Percentiles rank a stretch among this genome's conserved stretches.
Evolutionary conservation across 92 coral and sea anemone species (phyloP).

Genomic region (Palythoa heliodiscus): DNA sequence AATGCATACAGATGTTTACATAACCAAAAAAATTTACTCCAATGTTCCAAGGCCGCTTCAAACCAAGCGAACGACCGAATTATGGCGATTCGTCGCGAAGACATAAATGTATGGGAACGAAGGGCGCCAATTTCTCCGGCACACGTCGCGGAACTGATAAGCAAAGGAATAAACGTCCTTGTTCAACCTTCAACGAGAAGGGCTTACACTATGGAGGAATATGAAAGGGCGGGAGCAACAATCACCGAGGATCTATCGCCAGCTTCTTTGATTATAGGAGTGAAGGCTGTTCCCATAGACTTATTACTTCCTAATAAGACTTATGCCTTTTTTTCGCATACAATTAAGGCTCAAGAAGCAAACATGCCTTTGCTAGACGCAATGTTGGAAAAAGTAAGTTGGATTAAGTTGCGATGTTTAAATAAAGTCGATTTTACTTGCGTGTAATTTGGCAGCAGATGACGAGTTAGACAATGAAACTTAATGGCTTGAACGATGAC

Average conservation of each 20-base stretch:
- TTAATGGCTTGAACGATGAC: not conserved
- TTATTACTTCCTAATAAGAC: slow-evolving; percentile 86
- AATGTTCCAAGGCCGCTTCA: slow-evolving; percentile 32
- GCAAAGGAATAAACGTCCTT: slow-evolving; percentile 88
- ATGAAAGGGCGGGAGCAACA: slow-evolving; percentile 91
- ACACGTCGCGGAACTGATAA: slow-evolving; percentile 91
- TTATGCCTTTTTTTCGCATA: slow-evolving; percentile 95
- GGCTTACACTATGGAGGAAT: slow-evolving; percentile 97
- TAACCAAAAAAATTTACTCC: slow-evolving; percentile 1
- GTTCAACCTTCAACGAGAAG: slow-evolving; percentile 98
- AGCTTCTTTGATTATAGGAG: slow-evolving; percentile 92
- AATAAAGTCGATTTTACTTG: not conserved
- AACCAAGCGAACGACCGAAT: slow-evolving; percentile 54
- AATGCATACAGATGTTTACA: slow-evolving; percentile 22
- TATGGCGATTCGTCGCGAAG: slow-evolving; percentile 98
- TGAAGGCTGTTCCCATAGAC: slow-evolving; percentile 92
- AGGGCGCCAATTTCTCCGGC: slow-evolving; percentile 95
- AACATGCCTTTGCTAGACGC: slow-evolving; percentile 95
- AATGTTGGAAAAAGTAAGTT: slow-evolving; percentile 88
- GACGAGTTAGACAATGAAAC: not conserved
- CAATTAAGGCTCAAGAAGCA: slow-evolving; percentile 95
- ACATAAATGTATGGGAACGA: slow-evolving; percentile 98
- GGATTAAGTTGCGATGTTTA: not conserved
- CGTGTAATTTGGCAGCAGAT: not conserved
- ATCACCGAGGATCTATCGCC: slow-evolving; percentile 88